phyloP scores from a whole-genome alignment of 2,113 vertebrate genomes.

The Dolichotis patagonum region DNA sequence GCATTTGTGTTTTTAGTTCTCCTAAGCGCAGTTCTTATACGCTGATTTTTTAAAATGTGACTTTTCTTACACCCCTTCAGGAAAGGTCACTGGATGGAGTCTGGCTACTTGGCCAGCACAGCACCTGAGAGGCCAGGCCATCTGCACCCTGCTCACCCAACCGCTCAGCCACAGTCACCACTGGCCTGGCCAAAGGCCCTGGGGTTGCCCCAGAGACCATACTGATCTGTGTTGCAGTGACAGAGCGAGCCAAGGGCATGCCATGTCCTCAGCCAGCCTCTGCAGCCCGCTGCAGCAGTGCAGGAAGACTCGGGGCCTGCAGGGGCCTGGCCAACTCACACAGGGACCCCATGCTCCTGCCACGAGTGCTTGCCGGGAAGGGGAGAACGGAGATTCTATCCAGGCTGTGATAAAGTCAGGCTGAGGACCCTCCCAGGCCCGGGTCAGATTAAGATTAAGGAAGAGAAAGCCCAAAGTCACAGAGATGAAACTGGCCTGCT shows the following conservation, averaged over 20 bases:
- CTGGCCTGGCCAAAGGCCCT: background rate
- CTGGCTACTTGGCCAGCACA: no score
- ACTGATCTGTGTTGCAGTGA: background rate
- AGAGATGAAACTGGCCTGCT: background rate
- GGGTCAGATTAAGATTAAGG: background rate
- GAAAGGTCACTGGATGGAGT: background rate
- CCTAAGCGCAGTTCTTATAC: background rate
- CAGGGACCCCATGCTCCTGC: accelerated
- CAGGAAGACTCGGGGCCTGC: background rate
- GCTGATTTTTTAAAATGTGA: background rate
- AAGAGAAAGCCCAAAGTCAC: background rate
- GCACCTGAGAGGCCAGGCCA: accelerated
- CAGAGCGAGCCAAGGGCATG: accelerated
- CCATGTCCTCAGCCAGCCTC: background rate
- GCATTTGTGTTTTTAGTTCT: background rate
- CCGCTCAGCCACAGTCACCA: background rate
- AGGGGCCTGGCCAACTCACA: accelerated
- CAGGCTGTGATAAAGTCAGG: accelerated
- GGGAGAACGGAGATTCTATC: background rate
- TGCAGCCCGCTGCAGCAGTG: accelerated
- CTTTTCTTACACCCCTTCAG: background rate
- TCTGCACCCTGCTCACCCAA: accelerated
- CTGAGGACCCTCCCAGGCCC: background rate
- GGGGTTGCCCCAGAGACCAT: accelerated
- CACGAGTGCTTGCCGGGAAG: accelerated